A percentile compares a stretch with the other conserved stretches of the same genome.
Conservation (phyloP, 2,113 vertebrate species). For the Mesitornis unicolor region DNA sequence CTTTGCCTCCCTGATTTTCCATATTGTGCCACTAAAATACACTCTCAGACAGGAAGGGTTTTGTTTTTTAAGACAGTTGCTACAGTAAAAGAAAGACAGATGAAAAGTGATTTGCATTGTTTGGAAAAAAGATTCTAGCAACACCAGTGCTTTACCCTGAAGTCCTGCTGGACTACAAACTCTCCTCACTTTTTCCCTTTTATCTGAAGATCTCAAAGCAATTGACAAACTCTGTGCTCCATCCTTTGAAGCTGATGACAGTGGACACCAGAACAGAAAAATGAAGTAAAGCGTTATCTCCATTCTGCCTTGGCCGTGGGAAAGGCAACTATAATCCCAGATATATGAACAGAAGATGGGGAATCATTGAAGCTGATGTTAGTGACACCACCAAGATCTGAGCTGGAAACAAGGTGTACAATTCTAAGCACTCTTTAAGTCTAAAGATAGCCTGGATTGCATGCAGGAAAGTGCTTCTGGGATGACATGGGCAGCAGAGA, state of each 20-base stretch:
- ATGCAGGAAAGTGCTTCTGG: background rate
- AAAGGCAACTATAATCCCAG: background rate
- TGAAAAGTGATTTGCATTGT: background rate
- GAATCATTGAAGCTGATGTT: background rate
- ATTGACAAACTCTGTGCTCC: background rate
- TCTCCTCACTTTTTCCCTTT: background rate
- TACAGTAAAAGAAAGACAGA: background rate
- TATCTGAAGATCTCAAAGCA: background rate
- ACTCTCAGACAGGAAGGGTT: background rate
- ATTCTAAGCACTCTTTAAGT: background rate
- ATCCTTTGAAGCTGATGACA: background rate
- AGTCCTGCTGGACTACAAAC: background rate
- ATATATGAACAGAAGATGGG: background rate
- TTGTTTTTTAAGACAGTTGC: background rate
- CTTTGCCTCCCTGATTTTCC: conserved; percentile 12
- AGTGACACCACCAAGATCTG: background rate
- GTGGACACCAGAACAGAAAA: background rate
- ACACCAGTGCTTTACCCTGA: background rate
- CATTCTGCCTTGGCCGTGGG: background rate
- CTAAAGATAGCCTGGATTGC: background rate
- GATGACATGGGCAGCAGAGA: background rate
- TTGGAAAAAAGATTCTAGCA: background rate
- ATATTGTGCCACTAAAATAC: background rate
- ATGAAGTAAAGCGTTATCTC: background rate
- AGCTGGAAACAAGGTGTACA: background rate